These are phyloP conservation scores for Xenops minutus DNA, from an alignment of 2,797 vertebrate genomes.

Conservation along the genomic window DNA sequence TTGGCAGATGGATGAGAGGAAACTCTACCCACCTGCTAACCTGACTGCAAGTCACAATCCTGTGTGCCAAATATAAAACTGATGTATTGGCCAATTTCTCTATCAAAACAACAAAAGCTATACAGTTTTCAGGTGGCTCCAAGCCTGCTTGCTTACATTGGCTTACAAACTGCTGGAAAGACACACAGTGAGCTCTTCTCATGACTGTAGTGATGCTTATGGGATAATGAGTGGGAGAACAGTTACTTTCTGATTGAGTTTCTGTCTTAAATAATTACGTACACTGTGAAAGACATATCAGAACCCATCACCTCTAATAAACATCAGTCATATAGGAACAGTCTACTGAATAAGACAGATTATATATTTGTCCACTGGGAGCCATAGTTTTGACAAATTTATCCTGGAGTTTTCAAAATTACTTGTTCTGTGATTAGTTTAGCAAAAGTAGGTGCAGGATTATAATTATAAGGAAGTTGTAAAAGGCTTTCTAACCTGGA, in stretches of 20 bases:
- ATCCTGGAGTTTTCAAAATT: not conserved
- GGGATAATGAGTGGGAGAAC: not conserved
- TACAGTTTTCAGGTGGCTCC: not conserved
- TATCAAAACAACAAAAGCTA: not conserved
- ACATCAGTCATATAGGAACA: not conserved
- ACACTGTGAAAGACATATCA: not conserved
- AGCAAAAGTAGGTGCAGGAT: not conserved
- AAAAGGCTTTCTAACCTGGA: not conserved
- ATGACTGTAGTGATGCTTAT: not conserved
- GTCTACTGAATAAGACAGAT: not conserved
- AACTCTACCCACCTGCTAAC: not conserved
- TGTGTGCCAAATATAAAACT: not conserved
- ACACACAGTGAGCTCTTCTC: fast-evolving
- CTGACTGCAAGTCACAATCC: not conserved
- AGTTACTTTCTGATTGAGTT: not conserved
- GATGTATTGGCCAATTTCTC: not conserved
- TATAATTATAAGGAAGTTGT: not conserved
- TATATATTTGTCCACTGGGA: not conserved
- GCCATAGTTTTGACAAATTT: not conserved
- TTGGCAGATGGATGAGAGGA: not conserved
- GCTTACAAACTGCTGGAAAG: not conserved
- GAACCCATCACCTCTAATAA: not conserved
- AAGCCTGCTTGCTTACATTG: not conserved
- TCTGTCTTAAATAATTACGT: not conserved
- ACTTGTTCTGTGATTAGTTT: not conserved